These are phyloP conservation scores for Perccottus glenii DNA, from an alignment of 2,113 vertebrate species.

Conservation along the genomic window DNA sequence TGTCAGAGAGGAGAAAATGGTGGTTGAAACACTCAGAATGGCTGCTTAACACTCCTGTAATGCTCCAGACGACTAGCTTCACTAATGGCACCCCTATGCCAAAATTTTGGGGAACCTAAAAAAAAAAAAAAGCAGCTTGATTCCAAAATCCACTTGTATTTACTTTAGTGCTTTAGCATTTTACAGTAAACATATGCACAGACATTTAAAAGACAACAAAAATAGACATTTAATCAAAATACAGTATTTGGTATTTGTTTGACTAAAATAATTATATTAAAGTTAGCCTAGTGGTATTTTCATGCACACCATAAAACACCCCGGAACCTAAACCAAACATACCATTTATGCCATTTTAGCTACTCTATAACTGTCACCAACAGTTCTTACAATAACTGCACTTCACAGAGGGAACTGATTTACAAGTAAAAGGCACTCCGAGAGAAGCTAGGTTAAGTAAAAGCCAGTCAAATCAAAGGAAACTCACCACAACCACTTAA, in stretches of 20 bases:
- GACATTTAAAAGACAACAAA: slow-evolving; percentile 45
- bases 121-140: neutral
- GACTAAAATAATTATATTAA: slow-evolving; percentile 26
- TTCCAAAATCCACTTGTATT: slow-evolving; percentile 52
- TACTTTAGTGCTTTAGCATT: slow-evolving; percentile 41
- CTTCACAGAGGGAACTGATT: slow-evolving; percentile 43
- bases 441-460: slow-evolving; percentile 46
- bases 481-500: slow-evolving; percentile 33
- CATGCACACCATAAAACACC: slow-evolving; percentile 40
- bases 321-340: slow-evolving; percentile 6
- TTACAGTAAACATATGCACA: slow-evolving; percentile 52
- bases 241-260: slow-evolving; percentile 53
- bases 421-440: slow-evolving; percentile 67
- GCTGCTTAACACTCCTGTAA: neutral
- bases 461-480: slow-evolving; percentile 35
- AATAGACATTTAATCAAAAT: slow-evolving; percentile 40
- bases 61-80: neutral
- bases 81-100: slow-evolving; percentile 4
- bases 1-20: slow-evolving; percentile 12
- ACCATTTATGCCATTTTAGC: slow-evolving; percentile 23
- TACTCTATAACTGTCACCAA: slow-evolving; percentile 31
- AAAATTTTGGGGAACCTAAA: neutral
- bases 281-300: slow-evolving; percentile 19
- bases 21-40: neutral
- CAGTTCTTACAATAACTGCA: slow-evolving; percentile 40